Conservation (phyloP, 2,797 vertebrate species). For the Dipus sagitta region DNA sequence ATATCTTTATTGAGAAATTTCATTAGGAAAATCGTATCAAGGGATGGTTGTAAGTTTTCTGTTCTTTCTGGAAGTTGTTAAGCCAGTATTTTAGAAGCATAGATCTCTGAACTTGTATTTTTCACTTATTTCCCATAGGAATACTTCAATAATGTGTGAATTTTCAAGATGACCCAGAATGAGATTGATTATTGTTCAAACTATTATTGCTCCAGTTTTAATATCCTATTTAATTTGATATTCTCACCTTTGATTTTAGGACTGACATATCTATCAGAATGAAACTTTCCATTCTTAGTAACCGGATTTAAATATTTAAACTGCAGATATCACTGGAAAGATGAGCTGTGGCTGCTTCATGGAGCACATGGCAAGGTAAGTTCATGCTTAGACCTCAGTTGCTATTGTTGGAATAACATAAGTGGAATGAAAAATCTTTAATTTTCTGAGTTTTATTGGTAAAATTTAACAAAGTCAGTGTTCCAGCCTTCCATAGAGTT, state of each 20-base stretch:
- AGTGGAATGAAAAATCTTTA: not conserved
- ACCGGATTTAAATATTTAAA: not conserved
- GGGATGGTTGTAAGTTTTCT: not conserved
- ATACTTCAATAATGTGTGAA: not conserved
- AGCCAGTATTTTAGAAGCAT: not conserved
- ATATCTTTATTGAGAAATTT: not conserved
- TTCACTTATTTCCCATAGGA: not conserved
- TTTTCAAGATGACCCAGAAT: not conserved
- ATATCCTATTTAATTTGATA: not conserved
- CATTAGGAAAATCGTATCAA: not conserved
- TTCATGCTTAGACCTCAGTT: not conserved
- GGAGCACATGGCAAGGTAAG: not conserved
- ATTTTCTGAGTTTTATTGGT: not conserved
- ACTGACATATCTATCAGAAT: not conserved
- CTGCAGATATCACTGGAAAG: not conserved
- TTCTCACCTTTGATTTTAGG: slow-evolving; percentile 20
- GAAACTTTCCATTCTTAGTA: not conserved
- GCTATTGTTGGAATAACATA: too few species aligned
- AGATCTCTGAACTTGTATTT: not conserved
- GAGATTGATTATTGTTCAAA: not conserved
- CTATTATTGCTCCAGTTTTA: not conserved
- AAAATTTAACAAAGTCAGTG: not conserved
- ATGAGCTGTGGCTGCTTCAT: not conserved
- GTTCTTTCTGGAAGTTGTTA: not conserved
- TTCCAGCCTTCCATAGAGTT: not conserved